phyloP scores from a whole-genome alignment of 2,797 vertebrate genomes.

The Rhodeus uyekii region DNA sequence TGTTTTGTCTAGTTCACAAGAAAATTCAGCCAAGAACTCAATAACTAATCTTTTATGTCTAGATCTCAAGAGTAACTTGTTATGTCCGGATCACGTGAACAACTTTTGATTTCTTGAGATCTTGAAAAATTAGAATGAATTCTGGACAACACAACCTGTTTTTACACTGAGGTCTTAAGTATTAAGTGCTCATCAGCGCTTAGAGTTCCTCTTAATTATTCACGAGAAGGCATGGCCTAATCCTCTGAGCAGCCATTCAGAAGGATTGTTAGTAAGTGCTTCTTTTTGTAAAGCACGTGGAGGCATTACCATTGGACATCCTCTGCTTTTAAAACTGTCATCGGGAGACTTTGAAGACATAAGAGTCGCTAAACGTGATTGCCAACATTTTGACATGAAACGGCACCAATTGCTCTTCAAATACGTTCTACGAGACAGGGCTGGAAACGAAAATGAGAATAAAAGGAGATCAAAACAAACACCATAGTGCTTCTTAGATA shows the following conservation, averaged over 20 bases:
- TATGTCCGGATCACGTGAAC: not conserved
- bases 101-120: not conserved
- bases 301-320: not conserved
- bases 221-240: not conserved
- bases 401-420: slow-evolving; percentile 19
- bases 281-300: not conserved
- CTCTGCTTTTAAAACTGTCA: slow-evolving; percentile 6
- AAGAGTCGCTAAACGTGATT: slow-evolving; percentile 25
- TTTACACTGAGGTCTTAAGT: not conserved
- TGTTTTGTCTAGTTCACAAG: not conserved
- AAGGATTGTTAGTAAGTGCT: slow-evolving; percentile 7
- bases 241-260: not conserved
- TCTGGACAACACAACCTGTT: not conserved
- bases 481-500: slow-evolving; percentile 69
- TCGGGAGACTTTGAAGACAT: slow-evolving; percentile 21
- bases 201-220: slow-evolving; percentile 6
- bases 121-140: not conserved
- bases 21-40: not conserved
- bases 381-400: slow-evolving; percentile 34
- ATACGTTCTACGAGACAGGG: slow-evolving; percentile 24
- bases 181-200: not conserved
- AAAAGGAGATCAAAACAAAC: slow-evolving; percentile 50
- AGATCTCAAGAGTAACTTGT: not conserved
- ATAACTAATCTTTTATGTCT: not conserved
- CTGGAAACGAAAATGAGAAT: slow-evolving; percentile 51